Percentiles rank a stretch among this genome's conserved stretches.
Evolutionary conservation across 2,888 invertebrate genomes (phyloP).

Genomic region (Ophioninae sp.): DNA sequence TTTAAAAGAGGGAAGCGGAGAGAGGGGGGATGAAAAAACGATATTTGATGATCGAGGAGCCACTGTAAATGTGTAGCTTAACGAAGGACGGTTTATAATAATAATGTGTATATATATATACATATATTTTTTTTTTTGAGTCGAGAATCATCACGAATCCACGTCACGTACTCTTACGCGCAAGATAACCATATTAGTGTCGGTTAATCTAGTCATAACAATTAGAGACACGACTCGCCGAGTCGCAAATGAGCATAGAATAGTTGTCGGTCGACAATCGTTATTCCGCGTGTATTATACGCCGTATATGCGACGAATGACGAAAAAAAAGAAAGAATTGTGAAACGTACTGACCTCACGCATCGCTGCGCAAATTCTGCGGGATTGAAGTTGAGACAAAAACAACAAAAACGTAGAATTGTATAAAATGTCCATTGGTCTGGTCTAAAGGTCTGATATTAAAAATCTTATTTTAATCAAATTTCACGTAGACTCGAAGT

Average conservation of each 20-base stretch:
- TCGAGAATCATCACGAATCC: slow-evolving; percentile 60
- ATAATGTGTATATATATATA: slow-evolving; percentile 3
- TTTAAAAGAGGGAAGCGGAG: not conserved
- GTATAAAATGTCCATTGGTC: not conserved
- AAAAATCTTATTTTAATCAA: too few species aligned
- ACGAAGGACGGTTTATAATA: slow-evolving; percentile 41
- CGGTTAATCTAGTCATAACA: slow-evolving; percentile 72
- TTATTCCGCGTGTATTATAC: slow-evolving; percentile 36
- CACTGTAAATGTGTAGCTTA: slow-evolving; percentile 26
- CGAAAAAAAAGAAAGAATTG: slow-evolving; percentile 1
- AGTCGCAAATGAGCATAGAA: slow-evolving; percentile 47
- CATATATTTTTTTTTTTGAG: not conserved
- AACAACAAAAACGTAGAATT: slow-evolving; percentile 15
- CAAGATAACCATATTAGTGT: slow-evolving; percentile 70
- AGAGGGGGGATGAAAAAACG: slow-evolving; percentile 15
- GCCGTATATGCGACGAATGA: not conserved
- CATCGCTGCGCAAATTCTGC: slow-evolving; percentile 27
- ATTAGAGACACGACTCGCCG: slow-evolving; percentile 65
- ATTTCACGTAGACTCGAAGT: too few species aligned
- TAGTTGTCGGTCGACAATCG: slow-evolving; percentile 49
- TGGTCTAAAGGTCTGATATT: too few species aligned
- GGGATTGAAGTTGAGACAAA: not conserved
- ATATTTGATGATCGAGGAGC: slow-evolving; percentile 15
- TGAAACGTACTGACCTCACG: slow-evolving; percentile 27
- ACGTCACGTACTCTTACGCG: slow-evolving; percentile 68